Evolutionary conservation across 64 coral and sea anemone genomes (phyloP).

Genomic region (Acropora yongei): DNA sequence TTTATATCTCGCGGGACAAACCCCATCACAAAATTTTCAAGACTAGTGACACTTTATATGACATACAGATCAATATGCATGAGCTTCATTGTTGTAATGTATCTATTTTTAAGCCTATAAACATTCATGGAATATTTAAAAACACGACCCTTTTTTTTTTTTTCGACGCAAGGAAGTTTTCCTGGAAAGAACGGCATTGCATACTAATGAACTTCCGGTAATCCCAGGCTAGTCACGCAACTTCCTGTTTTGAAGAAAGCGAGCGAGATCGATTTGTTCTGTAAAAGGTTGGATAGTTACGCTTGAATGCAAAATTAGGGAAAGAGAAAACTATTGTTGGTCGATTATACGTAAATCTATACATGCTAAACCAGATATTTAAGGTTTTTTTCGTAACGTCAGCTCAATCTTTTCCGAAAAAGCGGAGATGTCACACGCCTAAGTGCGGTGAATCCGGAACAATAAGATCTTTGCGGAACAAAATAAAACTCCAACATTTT

Average conservation of each 20-base stretch:
- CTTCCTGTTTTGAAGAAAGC: not conserved
- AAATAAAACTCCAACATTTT: not conserved
- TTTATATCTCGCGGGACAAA: not conserved
- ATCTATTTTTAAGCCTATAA: slow-evolving; percentile 40
- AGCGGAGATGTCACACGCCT: too few relatives aligned
- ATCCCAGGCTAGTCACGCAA: slow-evolving; percentile 7
- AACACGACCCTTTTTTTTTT: too few relatives aligned
- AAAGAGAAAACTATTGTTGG: too few relatives aligned
- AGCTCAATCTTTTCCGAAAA: too few relatives aligned
- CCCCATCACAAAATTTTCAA: not conserved
- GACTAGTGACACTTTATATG: not conserved
- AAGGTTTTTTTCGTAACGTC: too few relatives aligned
- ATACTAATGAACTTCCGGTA: slow-evolving; percentile 42
- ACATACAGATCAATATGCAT: not conserved
- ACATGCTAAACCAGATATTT: too few relatives aligned
- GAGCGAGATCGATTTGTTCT: not conserved
- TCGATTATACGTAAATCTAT: too few relatives aligned
- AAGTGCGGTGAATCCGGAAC: too few relatives aligned
- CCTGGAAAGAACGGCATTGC: slow-evolving; percentile 16
- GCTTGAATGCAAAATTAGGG: too few relatives aligned
- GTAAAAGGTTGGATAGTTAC: not conserved
- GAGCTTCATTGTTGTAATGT: too few relatives aligned
- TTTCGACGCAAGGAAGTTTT: not conserved
- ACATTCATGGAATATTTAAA: not conserved
- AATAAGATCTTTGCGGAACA: not conserved